phyloP scores from a whole-genome alignment of 2,888 invertebrate species.

The Scelioninae gen. 1 region DNA sequence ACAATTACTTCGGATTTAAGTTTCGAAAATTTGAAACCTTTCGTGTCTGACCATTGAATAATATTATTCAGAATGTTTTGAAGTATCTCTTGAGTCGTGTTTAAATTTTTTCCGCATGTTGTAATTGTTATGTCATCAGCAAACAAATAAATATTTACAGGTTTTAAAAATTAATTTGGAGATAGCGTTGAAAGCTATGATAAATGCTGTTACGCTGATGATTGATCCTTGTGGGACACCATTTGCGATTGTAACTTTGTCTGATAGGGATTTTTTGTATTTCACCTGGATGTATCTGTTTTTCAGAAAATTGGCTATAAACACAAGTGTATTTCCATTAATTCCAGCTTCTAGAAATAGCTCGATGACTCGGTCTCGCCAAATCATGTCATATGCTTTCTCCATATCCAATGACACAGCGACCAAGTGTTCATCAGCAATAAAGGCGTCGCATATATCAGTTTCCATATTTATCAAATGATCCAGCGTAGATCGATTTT shows the following conservation, averaged over 20 bases:
- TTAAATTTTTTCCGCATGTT: conserved; percentile 10
- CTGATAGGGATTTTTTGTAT: conserved; percentile 55
- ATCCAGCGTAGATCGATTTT: conserved; percentile 48
- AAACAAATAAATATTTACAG: conserved; percentile 20
- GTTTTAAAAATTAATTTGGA: conserved; percentile 4
- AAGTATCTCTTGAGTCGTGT: conserved; percentile 20
- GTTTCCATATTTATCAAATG: conserved; percentile 43
- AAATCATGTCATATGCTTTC: conserved; percentile 69
- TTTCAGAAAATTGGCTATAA: conserved; percentile 41
- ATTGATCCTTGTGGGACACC: conserved; percentile 52
- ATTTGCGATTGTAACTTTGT: conserved; percentile 21
- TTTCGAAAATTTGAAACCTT: conserved; percentile 28
- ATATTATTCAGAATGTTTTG: conserved; percentile 28
- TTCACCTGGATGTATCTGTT: conserved; percentile 45
- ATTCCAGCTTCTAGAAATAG: conserved; percentile 25
- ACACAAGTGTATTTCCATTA: conserved; percentile 28
- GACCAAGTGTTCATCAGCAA: conserved; percentile 55
- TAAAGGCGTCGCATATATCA: conserved; percentile 48
- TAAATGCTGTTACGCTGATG: conserved; percentile 46
- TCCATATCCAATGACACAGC: conserved; percentile 64
- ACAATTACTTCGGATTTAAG: conserved; percentile 35
- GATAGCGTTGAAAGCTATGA: conserved; percentile 43
- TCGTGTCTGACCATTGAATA: conserved; percentile 5
- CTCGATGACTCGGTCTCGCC: conserved; percentile 30
- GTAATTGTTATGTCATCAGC: conserved; percentile 46